Conservation (phyloP, 1,140 invertebrate genomes). For the Papilio xuthus region DNA sequence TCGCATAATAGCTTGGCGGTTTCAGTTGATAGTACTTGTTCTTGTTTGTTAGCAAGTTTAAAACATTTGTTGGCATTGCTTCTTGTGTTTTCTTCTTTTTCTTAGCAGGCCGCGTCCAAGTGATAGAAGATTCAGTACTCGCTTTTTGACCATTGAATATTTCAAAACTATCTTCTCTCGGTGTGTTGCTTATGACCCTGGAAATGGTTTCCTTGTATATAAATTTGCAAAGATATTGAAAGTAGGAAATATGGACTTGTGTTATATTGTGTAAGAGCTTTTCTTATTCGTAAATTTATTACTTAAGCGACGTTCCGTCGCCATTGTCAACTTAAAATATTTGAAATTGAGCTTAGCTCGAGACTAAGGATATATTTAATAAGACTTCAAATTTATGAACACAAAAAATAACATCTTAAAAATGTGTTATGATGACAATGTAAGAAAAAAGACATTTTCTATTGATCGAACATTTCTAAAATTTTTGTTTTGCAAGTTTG, state of each 20-base stretch:
- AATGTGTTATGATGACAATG: neutral
- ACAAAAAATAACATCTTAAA: neutral
- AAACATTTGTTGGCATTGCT: slow-evolving; percentile 39
- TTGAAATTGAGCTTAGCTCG: too few relatives aligned
- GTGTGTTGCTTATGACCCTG: slow-evolving; percentile 48
- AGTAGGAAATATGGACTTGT: neutral
- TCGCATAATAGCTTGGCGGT: slow-evolving; percentile 44
- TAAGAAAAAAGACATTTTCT: neutral
- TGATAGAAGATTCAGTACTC: slow-evolving; percentile 52
- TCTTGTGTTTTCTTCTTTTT: slow-evolving; percentile 46
- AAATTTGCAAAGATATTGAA: neutral
- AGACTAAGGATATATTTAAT: too few relatives aligned
- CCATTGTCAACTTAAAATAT: too few relatives aligned
- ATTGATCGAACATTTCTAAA: neutral
- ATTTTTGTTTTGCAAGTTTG: neutral
- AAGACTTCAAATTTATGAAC: too few relatives aligned
- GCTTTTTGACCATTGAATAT: slow-evolving; percentile 34
- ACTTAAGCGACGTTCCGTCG: neutral
- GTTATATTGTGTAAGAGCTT: neutral
- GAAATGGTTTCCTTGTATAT: slow-evolving; percentile 36
- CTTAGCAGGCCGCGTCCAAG: slow-evolving; percentile 51
- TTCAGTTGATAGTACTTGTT: slow-evolving; percentile 36
- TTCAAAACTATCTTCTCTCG: slow-evolving; percentile 29
- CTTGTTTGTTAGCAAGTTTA: slow-evolving; percentile 41
- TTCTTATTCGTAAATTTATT: neutral